Conservation (phyloP, 2,888 invertebrate species). For the Prosopocoilus inquinatus region DNA sequence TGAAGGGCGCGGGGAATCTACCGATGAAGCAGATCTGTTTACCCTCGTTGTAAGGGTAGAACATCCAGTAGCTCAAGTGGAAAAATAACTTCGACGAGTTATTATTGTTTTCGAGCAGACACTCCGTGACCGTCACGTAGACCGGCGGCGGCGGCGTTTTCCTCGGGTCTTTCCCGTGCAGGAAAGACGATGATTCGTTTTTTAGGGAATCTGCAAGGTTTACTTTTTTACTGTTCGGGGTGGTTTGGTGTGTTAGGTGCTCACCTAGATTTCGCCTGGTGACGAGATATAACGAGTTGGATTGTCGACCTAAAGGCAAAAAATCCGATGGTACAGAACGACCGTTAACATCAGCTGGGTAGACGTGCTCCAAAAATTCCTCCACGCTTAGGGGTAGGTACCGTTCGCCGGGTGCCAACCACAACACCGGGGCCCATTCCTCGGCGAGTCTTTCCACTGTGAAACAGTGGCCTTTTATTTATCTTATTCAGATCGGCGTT, state of each 20-base stretch:
- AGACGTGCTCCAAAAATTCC: slow-evolving; percentile 59
- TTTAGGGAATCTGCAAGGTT: slow-evolving; percentile 48
- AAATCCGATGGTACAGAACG: slow-evolving; percentile 1
- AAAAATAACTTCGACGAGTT: slow-evolving; percentile 40
- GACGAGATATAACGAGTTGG: slow-evolving; percentile 53
- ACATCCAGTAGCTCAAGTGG: slow-evolving; percentile 69
- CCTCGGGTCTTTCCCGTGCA: slow-evolving; percentile 60
- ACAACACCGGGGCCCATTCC: slow-evolving; percentile 64
- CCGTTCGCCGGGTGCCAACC: slow-evolving; percentile 64
- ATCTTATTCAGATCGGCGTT: no score
- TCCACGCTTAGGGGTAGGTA: slow-evolving; percentile 63
- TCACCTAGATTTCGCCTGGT: slow-evolving; percentile 53
- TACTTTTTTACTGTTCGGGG: no score
- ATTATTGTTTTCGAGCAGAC: slow-evolving; percentile 34
- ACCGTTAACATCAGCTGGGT: slow-evolving; percentile 39
- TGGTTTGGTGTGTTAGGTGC: slow-evolving; percentile 6
- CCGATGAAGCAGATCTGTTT: slow-evolving; percentile 59
- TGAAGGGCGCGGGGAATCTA: slow-evolving; percentile 58
- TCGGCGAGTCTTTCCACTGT: slow-evolving; percentile 7
- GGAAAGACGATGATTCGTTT: slow-evolving; percentile 55
- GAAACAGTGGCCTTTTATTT: not conserved
- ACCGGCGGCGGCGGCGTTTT: slow-evolving; percentile 58
- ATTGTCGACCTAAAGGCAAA: slow-evolving; percentile 37
- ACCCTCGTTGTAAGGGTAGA: slow-evolving; percentile 67
- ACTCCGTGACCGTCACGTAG: slow-evolving; percentile 59